Evolutionary conservation across 92 coral and sea anemone genomes (phyloP).

Genomic region (Palythoa caribaeorum): DNA sequence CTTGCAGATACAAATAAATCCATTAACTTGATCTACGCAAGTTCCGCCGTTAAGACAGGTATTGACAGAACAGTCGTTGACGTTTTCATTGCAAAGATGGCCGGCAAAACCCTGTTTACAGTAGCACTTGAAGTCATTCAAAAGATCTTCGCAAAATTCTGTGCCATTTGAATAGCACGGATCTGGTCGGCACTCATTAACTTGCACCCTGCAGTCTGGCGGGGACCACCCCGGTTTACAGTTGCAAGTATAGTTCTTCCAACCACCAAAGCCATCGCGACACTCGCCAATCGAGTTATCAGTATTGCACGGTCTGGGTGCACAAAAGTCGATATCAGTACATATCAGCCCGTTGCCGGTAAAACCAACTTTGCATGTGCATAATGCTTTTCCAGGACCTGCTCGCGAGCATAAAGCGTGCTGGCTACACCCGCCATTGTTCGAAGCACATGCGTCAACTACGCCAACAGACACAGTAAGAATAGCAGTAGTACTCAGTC

Average conservation of each 20-base stretch:
- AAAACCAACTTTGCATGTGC: slow-evolving; percentile 74
- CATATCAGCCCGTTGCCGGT: slow-evolving; percentile 70
- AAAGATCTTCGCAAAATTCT: slow-evolving; percentile 61
- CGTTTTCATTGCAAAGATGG: slow-evolving; percentile 58
- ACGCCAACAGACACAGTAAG: slow-evolving; percentile 61
- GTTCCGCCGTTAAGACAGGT: slow-evolving; percentile 78
- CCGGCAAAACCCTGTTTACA: slow-evolving; percentile 79
- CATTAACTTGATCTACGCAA: slow-evolving; percentile 77
- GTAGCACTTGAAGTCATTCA: slow-evolving; percentile 65
- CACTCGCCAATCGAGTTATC: slow-evolving; percentile 67
- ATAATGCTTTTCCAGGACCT: slow-evolving; percentile 79
- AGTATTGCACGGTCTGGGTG: slow-evolving; percentile 67
- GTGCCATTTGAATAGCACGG: slow-evolving; percentile 68
- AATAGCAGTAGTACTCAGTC: slow-evolving; percentile 62
- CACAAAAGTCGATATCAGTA: slow-evolving; percentile 72
- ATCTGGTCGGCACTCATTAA: slow-evolving; percentile 67
- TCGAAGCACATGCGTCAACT: slow-evolving; percentile 67
- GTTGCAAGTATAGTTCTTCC: slow-evolving; percentile 73
- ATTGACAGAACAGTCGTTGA: slow-evolving; percentile 56
- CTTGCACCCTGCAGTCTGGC: slow-evolving; percentile 69
- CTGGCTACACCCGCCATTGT: slow-evolving; percentile 63
- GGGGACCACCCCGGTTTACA: slow-evolving; percentile 83
- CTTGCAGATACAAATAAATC: slow-evolving; percentile 73
- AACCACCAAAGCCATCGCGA: slow-evolving; percentile 78
- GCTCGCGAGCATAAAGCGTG: slow-evolving; percentile 72